Base-by-base conservation (phyloP, 2,113 vertebrate species). In the zebrafish (Danio rerio) region DNA sequence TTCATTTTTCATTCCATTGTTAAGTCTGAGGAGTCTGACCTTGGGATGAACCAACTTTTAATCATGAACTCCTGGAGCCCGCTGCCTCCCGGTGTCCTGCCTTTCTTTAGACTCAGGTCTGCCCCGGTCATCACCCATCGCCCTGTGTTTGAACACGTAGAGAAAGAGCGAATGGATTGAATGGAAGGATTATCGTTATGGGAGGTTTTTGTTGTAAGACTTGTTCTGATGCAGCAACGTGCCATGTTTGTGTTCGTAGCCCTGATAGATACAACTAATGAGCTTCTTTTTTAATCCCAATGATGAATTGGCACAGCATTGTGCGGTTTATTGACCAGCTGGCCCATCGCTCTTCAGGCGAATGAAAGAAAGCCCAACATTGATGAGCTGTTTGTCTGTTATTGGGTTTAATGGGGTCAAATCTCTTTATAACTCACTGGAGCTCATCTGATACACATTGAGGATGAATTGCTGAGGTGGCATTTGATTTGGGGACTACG, bases 141-240 rank as follows among this genome's bases (percentile, higher is more conserved):
- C 47, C 12, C 63, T 20, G 58, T 45, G 53, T 66, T 69, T 79
- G 73, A 88, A 91, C 86, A 89, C 68, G 81, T 40, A 21, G 75
- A 82, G 62, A 65, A 50, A 63, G 59, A 52, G 59, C 31, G 49
- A 72, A 49, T 15, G 40, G 21, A 43, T 21, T 90, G 87, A 91
- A 91, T 87, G 85, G 90, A 85, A 66, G 90, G 74, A 92, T 93
- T 89, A 92, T 74, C 86, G 77, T 52, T 56, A 73, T 68, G 75
- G 82, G 70, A 85, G 87, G 86, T 88, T 87, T 90, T 89, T 92
- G 89, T 88, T 87, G 84, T 85, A 78, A 84, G 83, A 85, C 87
- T 84, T 56, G 50, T 89, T 89, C 81, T 87, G 87, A 86, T 90
- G 90, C 88, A 89, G 90, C 86, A 85, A 87, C 92, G 90, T 90